These are phyloP conservation scores for Myripristis murdjan DNA, from an alignment of 2,797 vertebrate species.

Conservation along the genomic window DNA sequence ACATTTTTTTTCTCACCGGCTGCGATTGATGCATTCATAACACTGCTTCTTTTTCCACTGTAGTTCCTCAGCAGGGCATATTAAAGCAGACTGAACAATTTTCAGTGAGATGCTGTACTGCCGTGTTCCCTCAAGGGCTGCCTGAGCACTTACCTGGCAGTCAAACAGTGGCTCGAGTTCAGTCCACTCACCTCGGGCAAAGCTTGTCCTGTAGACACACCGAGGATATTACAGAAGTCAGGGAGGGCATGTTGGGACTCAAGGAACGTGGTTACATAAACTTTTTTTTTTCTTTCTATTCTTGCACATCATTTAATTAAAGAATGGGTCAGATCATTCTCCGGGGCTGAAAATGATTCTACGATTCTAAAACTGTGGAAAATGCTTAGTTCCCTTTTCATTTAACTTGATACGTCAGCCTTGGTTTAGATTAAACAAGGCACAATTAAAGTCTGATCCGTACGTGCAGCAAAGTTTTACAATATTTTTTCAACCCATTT, in stretches of 20 bases:
- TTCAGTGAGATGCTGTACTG: conserved; percentile 32
- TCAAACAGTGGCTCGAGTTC: conserved; percentile 41
- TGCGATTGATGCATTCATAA: conserved; percentile 45
- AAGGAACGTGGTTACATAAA: conserved; percentile 13
- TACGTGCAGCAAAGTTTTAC: not conserved
- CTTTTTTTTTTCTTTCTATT: not conserved
- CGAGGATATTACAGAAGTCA: conserved; percentile 43
- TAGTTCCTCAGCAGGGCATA: conserved; percentile 38
- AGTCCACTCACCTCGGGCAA: conserved; percentile 41
- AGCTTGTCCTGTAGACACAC: conserved; percentile 19
- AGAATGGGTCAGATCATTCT: not conserved
- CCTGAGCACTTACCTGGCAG: conserved; percentile 48
- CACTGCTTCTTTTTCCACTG: not conserved
- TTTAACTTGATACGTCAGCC: too few relatives aligned
- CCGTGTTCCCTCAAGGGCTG: conserved; percentile 41
- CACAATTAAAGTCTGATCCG: not conserved
- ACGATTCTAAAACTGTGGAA: not conserved
- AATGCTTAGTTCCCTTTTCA: not conserved
- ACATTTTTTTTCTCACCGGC: conserved; percentile 44
- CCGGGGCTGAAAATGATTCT: not conserved
- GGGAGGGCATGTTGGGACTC: conserved; percentile 32
- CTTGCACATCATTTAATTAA: not conserved
- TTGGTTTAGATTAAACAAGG: too few relatives aligned
- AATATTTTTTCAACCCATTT: too few relatives aligned
- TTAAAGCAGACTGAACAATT: conserved; percentile 45